Evolutionary conservation across 2,797 vertebrate species (phyloP).

Genomic region (Mastacembelus armatus): DNA sequence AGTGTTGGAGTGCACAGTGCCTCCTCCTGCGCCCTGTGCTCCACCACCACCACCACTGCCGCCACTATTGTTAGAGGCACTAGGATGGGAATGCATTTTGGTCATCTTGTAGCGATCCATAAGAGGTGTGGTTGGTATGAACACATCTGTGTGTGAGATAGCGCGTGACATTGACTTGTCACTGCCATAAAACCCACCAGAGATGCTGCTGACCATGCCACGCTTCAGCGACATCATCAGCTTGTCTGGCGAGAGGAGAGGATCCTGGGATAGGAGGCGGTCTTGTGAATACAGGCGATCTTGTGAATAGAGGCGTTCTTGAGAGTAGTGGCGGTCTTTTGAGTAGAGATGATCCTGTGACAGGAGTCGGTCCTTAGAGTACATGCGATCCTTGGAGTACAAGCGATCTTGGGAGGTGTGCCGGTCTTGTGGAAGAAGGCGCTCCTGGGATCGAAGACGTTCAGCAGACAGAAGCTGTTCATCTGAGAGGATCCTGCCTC

Average conservation of each 20-base stretch:
- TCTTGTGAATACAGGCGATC: constrained; percentile 96
- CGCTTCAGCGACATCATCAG: constrained; percentile 93
- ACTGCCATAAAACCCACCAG: constrained; percentile 82
- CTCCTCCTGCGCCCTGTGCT: constrained; percentile 29
- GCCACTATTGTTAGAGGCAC: constrained; percentile 92
- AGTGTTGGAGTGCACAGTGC: constrained; percentile 86
- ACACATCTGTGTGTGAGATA: constrained; percentile 97
- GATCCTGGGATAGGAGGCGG: constrained; percentile 89
- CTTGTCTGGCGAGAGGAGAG: constrained; percentile 95
- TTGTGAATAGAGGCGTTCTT: constrained; percentile 86
- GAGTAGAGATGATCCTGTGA: constrained; percentile 89
- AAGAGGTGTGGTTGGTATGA: constrained; percentile 94
- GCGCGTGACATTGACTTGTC: constrained; percentile 91
- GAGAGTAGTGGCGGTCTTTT: constrained; percentile 84
- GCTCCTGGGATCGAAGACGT: constrained; percentile 96
- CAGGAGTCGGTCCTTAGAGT: constrained; percentile 91
- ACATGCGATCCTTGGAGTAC: constrained; percentile 91
- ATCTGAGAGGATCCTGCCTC: constrained; percentile 93
- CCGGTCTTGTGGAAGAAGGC: constrained; percentile 93
- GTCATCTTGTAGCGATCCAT: constrained; percentile 99
- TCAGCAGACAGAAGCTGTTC: constrained; percentile 96
- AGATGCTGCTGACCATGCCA: constrained; percentile 77
- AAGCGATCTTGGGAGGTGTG: constrained; percentile 91
- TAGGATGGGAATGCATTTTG: constrained; percentile 99
- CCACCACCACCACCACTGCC: constrained; percentile 20